These are phyloP conservation scores for Psylliodes chrysocephalus DNA, from an alignment of 2,888 invertebrate species.

Conservation along the genomic window DNA sequence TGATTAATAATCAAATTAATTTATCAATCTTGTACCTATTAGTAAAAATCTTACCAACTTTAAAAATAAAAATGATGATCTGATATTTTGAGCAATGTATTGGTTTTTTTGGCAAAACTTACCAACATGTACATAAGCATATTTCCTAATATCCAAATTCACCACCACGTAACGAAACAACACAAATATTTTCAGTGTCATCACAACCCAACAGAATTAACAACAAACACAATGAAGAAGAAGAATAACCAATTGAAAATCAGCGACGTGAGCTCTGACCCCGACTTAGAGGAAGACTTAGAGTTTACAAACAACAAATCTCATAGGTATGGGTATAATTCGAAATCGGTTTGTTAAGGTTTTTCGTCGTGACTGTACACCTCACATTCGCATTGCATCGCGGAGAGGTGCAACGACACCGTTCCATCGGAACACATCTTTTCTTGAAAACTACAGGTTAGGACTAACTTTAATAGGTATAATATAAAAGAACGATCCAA, in stretches of 20 bases:
- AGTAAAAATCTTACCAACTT: too few species aligned
- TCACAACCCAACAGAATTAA: background rate
- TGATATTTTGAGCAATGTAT: too few species aligned
- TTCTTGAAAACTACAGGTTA: constrained; percentile 8
- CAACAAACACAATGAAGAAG: constrained; percentile 3
- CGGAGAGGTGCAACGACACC: constrained; percentile 60
- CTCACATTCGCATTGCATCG: constrained; percentile 54
- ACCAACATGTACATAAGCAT: constrained; percentile 38
- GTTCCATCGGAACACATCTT: constrained; percentile 46
- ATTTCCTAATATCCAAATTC: constrained; percentile 1
- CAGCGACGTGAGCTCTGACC: constrained; percentile 13
- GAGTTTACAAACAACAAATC: constrained; percentile 29
- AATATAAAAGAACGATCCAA: too few species aligned
- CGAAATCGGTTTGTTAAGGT: constrained; percentile 30
- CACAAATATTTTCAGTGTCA: constrained; percentile 3
- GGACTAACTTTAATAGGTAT: constrained; percentile 1
- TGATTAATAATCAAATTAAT: too few species aligned
- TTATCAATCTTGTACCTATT: too few species aligned
- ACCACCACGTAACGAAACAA: background rate
- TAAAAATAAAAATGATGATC: too few species aligned
- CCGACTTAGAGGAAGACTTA: constrained; percentile 21
- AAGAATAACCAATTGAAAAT: background rate
- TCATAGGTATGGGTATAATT: constrained; percentile 21
- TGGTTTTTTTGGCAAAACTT: too few species aligned
- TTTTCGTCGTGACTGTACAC: constrained; percentile 51